Conservation (phyloP, 2,888 invertebrate species). For the Dermolepida albohirtum region DNA sequence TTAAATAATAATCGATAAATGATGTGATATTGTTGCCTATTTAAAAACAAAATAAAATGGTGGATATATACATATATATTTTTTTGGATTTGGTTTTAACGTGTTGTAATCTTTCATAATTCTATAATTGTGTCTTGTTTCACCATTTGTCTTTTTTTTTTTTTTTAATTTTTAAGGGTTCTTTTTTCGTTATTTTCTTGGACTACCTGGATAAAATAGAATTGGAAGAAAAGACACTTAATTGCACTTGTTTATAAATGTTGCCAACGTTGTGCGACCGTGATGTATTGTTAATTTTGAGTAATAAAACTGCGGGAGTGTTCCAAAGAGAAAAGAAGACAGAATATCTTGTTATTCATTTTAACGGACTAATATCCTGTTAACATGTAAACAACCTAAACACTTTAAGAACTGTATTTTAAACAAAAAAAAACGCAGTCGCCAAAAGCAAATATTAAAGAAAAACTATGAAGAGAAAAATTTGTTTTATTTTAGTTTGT, state of each 20-base stretch:
- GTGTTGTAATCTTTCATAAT: slow-evolving; percentile 25
- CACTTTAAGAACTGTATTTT: slow-evolving; percentile 8
- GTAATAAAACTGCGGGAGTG: slow-evolving; percentile 20
- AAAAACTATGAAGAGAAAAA: slow-evolving; percentile 20
- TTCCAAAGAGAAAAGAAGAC: slow-evolving; percentile 13
- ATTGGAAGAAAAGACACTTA: slow-evolving; percentile 19
- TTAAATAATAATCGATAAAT: not conserved
- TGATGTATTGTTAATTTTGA: slow-evolving; percentile 23
- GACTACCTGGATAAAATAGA: slow-evolving; percentile 22
- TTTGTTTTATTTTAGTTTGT: slow-evolving; percentile 41
- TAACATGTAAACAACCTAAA: slow-evolving; percentile 9
- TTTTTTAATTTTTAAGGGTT: slow-evolving; percentile 26
- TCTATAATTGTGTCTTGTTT: slow-evolving; percentile 11
- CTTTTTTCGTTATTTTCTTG: slow-evolving; percentile 16
- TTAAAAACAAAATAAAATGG: slow-evolving; percentile 20
- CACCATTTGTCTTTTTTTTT: slow-evolving; percentile 26
- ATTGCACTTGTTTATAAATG: slow-evolving; percentile 27
- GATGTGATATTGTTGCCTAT: slow-evolving; percentile 32
- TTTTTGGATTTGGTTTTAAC: slow-evolving; percentile 36
- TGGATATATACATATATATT: slow-evolving; percentile 22
- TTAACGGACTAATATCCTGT: slow-evolving; percentile 4
- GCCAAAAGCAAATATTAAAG: slow-evolving; percentile 23
- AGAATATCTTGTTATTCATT: slow-evolving; percentile 13
- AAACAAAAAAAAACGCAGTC: slow-evolving; percentile 12
- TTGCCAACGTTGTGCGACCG: not conserved